Base-by-base conservation (phyloP, 2,888 invertebrate genomes). In the Ashinkailepas kermadecensis region DNA sequence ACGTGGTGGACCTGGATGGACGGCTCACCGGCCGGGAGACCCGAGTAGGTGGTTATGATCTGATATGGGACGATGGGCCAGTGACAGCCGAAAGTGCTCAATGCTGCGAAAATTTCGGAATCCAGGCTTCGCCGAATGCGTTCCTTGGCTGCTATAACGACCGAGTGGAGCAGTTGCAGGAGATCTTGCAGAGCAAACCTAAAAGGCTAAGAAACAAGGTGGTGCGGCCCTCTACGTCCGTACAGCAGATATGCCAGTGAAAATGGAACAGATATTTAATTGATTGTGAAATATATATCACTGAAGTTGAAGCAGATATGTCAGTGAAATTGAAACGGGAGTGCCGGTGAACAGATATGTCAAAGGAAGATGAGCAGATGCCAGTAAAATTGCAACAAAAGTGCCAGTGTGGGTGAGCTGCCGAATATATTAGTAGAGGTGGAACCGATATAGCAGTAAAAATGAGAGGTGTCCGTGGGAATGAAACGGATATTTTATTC, bases 41-140 rank as follows among this genome's bases (percentile, higher is more conserved):
- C 81, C 86, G 90, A 82, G 87, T 91, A 21, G 91, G 91, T 21
- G 91, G 91, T 4, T 91, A 90, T 86, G 91, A 91, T 86, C 86
- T 91, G 54, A 86, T 91, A 25, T 90, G 91, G 89, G 87, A 89
- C 85, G 90, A 90, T 84, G 90, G 89, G 0, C 89, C 89, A 0
- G 88, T 90, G 0, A 13, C 23, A 58, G 11, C 58, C 3, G 23
- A 58, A 54, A 74, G 74, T 56, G 74, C 74, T 12, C 74, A 54
- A 1, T 56, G 56, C 58, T 79, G 79, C 25, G 58, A 79, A 15
- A 59, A 23, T 23, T 6, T 23, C 15, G 58, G 57, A 9, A 12
- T 58, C 18, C 58, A 23, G 84, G 85, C 62, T 84, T 85, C 12
- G 86, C 87, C 80, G 56, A 64, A 13, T 15, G 39, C n/a, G 15